Percentiles rank a stretch among this genome's conserved stretches.
Conservation (phyloP, 2,888 invertebrate genomes). For the Noctua janthe region DNA sequence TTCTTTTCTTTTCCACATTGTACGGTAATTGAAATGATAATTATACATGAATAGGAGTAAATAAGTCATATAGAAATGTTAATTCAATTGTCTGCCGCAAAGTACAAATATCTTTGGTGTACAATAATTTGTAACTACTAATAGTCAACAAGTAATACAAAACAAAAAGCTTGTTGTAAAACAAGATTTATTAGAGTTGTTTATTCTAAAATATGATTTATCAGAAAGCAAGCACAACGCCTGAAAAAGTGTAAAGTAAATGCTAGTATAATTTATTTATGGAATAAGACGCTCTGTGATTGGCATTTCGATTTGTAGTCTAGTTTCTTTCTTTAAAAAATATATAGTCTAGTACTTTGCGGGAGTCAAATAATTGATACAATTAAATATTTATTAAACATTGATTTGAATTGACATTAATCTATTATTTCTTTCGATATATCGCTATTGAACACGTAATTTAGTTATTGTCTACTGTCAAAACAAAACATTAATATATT, state of each 20-base stretch:
- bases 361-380: not conserved
- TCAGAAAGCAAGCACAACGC: not conserved
- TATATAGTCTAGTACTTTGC: not conserved
- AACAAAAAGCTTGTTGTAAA: not conserved
- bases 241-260: not conserved
- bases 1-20: not conserved
- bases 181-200: not conserved
- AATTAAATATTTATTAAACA: not conserved
- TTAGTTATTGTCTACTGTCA: conserved; percentile 53
- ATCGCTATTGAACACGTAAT: conserved; percentile 62
- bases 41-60: not conserved
- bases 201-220: not conserved
- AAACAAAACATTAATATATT: conserved; percentile 57
- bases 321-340: not conserved
- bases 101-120: not conserved
- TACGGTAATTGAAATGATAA: not conserved
- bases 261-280: not conserved
- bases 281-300: not conserved
- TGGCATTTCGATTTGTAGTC: not conserved
- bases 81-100: not conserved
- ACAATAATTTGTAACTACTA: not conserved
- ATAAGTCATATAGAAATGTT: not conserved
- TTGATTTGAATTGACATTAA: not conserved
- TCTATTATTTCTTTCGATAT: not conserved
- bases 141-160: not conserved